phyloP scores from a whole-genome alignment of 2,888 invertebrate species.

The Prosapia bicincta region DNA sequence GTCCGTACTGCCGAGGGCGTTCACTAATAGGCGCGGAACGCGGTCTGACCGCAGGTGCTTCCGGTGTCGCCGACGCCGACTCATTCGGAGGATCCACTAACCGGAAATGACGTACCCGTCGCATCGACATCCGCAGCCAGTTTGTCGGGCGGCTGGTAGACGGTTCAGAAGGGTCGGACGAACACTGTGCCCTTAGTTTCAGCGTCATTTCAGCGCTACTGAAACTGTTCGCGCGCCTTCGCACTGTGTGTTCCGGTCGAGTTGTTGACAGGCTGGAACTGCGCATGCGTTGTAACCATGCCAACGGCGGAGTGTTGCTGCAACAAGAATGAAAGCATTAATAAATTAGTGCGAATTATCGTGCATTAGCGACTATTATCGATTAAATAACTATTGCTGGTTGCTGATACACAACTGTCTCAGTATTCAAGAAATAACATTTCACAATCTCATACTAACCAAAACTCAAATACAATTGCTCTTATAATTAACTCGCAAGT shows the following conservation, averaged over 20 bases:
- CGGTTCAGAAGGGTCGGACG: neutral
- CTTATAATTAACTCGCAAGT: too few relatives aligned
- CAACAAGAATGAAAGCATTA: neutral
- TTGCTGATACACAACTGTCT: too few relatives aligned
- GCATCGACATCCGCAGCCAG: slow-evolving; percentile 57
- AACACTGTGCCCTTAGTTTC: neutral
- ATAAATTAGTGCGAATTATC: neutral
- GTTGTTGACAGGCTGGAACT: slow-evolving; percentile 10
- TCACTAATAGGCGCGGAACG: slow-evolving; percentile 41
- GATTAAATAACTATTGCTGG: neutral
- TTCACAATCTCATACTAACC: too few relatives aligned
- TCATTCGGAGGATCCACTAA: slow-evolving; percentile 43
- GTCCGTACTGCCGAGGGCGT: slow-evolving; percentile 41
- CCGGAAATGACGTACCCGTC: slow-evolving; percentile 52
- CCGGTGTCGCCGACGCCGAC: slow-evolving; percentile 39
- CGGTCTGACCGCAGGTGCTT: slow-evolving; percentile 43
- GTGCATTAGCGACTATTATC: neutral
- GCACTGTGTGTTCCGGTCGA: neutral
- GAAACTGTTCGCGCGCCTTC: neutral
- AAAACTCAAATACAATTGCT: too few relatives aligned
- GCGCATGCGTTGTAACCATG: slow-evolving; percentile 22
- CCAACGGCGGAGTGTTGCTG: slow-evolving; percentile 7
- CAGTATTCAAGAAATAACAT: too few relatives aligned
- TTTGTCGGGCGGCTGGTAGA: slow-evolving; percentile 41
- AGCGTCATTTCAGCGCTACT: slow-evolving; percentile 2